These are phyloP conservation scores for Arvicola amphibius DNA, from an alignment of 2,797 vertebrate species.

Conservation along the genomic window DNA sequence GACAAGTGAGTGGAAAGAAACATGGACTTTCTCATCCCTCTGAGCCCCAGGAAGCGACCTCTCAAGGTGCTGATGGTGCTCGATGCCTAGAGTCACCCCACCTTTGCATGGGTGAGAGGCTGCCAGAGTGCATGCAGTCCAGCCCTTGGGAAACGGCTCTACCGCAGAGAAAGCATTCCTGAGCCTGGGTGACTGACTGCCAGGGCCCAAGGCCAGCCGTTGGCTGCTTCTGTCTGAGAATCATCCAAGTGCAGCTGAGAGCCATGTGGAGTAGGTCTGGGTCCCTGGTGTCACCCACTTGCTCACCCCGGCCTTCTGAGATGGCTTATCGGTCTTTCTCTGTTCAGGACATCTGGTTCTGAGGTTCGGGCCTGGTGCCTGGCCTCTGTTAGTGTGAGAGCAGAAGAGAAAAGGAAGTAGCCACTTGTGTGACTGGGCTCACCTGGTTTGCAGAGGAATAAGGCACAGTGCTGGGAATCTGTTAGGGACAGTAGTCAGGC, in stretches of 20 bases:
- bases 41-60: not conserved
- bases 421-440: accelerated
- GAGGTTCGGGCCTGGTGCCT: not conserved
- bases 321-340: not conserved
- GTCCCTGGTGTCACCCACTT: accelerated
- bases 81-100: not conserved
- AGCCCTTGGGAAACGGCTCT: not conserved
- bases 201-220: not conserved
- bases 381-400: not conserved
- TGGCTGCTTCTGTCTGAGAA: not conserved
- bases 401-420: not conserved
- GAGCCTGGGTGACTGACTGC: not conserved
- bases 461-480: not conserved
- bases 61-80: too few relatives aligned
- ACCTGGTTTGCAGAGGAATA: not conserved
- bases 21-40: accelerated
- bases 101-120: not conserved
- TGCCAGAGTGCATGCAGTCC: too few relatives aligned
- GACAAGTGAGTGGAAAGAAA: not conserved
- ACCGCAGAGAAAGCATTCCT: not conserved
- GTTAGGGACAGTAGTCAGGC: not conserved
- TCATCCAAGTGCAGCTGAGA: not conserved
- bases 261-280: not conserved
- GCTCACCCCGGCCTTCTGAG: not conserved
- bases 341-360: not conserved